These are phyloP conservation scores for Rhynchomys soricoides DNA, from an alignment of 2,113 vertebrate species.

Conservation along the genomic window DNA sequence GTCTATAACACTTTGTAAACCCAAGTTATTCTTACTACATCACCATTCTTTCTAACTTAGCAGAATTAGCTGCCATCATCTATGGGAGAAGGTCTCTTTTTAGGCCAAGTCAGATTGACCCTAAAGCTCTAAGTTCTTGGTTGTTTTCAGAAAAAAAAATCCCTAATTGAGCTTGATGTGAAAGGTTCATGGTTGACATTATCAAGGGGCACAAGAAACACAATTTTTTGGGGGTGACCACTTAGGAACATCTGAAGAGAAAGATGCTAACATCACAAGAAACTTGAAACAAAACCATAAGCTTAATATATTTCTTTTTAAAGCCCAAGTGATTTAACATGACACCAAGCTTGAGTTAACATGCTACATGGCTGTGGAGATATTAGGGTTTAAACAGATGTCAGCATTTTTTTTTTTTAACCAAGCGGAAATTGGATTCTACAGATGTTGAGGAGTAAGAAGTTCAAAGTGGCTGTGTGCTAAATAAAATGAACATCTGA, in stretches of 20 bases:
- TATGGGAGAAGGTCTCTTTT: background rate
- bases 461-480: slow-evolving; percentile 73
- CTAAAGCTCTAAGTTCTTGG: slow-evolving; percentile 29
- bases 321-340: slow-evolving; percentile 79
- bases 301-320: slow-evolving; percentile 79
- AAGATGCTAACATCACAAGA: slow-evolving; percentile 76
- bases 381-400: slow-evolving; percentile 81
- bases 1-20: background rate
- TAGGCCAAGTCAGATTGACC: background rate
- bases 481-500: slow-evolving; percentile 61
- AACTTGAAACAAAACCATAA: slow-evolving; percentile 75
- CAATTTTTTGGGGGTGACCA: slow-evolving; percentile 4
- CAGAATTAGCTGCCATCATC: background rate
- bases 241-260: slow-evolving; percentile 60
- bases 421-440: slow-evolving; percentile 80
- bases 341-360: slow-evolving; percentile 79
- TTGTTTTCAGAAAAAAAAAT: slow-evolving; percentile 31
- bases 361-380: slow-evolving; percentile 78
- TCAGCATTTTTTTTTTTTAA: slow-evolving; percentile 71
- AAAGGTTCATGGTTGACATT: background rate
- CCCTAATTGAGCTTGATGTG: slow-evolving; percentile 18
- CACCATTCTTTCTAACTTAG: background rate
- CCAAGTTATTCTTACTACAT: background rate
- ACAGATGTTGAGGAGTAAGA: slow-evolving; percentile 76
- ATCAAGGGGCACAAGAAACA: background rate